Evolutionary conservation across 92 coral and sea anemone species (phyloP).

Genomic region (Zoanthus solanderi): DNA sequence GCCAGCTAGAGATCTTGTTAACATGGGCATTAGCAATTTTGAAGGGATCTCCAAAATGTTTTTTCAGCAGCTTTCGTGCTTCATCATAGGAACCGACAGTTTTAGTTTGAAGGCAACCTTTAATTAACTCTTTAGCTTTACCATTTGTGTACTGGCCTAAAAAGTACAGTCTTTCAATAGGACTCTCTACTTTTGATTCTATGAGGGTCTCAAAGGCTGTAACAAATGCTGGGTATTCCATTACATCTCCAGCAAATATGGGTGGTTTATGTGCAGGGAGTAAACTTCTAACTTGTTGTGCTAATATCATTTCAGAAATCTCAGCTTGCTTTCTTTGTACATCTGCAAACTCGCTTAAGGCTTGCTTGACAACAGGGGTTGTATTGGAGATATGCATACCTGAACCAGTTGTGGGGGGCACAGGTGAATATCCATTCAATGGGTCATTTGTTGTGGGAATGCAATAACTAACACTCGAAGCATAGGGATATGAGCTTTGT

Average conservation of each 20-base stretch:
- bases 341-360: constrained; percentile 52
- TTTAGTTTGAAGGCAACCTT: constrained; percentile 41
- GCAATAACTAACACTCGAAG: background rate
- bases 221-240: constrained; percentile 73
- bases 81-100: no score
- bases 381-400: background rate
- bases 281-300: constrained; percentile 69
- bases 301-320: constrained; percentile 68
- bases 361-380: background rate
- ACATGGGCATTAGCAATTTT: constrained; percentile 71
- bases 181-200: constrained; percentile 23
- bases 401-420: background rate
- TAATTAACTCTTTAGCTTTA: constrained; percentile 63
- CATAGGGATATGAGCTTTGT: background rate
- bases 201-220: background rate
- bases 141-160: constrained; percentile 75
- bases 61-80: constrained; percentile 47
- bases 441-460: background rate
- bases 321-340: constrained; percentile 67
- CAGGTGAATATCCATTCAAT: background rate
- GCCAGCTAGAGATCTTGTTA: constrained; percentile 63
- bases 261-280: constrained; percentile 50
- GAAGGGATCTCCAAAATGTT: background rate
- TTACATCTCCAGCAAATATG: constrained; percentile 52
- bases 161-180: constrained; percentile 63